Conservation (phyloP, 2,113 vertebrate genomes). For the Leucosticte australis region DNA sequence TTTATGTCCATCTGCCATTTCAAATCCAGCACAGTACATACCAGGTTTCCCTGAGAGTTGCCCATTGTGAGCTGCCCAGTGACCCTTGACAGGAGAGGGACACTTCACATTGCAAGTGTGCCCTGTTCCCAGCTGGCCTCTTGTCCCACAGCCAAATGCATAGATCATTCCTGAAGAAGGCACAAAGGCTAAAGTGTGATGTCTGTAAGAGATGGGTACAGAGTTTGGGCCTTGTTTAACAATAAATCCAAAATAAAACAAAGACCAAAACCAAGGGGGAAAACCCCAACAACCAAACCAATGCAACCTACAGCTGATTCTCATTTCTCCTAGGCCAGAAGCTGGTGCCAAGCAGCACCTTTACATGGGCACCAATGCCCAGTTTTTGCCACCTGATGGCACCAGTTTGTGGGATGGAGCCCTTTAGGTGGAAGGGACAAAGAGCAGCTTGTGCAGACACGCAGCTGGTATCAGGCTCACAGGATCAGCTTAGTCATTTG, state of each 20-base stretch:
- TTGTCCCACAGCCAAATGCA: slow-evolving; percentile 92
- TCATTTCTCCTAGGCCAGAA: neutral
- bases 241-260: neutral
- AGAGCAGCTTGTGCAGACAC: neutral
- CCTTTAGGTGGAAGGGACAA: neutral
- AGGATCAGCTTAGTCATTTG: neutral
- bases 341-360: neutral
- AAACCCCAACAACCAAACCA: neutral
- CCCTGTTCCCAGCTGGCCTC: slow-evolving; percentile 91
- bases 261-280: neutral
- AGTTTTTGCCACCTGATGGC: slow-evolving; percentile 21
- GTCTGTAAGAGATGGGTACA: slow-evolving; percentile 69
- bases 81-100: slow-evolving; percentile 85
- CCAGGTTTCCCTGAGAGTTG: slow-evolving; percentile 77
- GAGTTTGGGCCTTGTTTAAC: neutral
- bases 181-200: slow-evolving; percentile 94
- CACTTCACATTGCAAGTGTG: slow-evolving; percentile 81
- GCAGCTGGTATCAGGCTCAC: neutral
- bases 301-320: neutral
- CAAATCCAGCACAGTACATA: slow-evolving; percentile 1
- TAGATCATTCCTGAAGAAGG: slow-evolving; percentile 93
- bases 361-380: neutral
- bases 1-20: neutral
- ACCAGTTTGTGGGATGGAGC: neutral
- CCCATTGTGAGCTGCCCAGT: slow-evolving; percentile 76